Conservation (phyloP, 2,888 invertebrate genomes). For the Phyllotreta striolata region DNA sequence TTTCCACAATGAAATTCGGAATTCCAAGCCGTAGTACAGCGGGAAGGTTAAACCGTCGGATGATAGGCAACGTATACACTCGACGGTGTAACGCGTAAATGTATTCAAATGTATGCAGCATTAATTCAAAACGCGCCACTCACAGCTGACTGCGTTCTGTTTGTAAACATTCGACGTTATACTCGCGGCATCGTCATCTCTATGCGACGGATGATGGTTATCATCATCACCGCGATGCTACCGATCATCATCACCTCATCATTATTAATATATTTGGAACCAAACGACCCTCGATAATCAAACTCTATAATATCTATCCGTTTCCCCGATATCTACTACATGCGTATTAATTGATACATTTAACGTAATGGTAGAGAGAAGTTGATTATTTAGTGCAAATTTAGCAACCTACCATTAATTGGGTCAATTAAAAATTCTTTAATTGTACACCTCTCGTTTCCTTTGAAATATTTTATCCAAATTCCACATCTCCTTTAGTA, state of each 20-base stretch:
- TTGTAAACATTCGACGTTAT: slow-evolving; percentile 58
- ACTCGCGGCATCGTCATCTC: slow-evolving; percentile 34
- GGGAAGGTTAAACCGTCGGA: slow-evolving; percentile 42
- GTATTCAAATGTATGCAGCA: slow-evolving; percentile 64
- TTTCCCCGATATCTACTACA: background rate
- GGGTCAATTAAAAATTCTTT: no score
- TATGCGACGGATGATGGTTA: slow-evolving; percentile 18
- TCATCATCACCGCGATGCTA: slow-evolving; percentile 11
- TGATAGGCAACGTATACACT: slow-evolving; percentile 45
- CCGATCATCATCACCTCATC: slow-evolving; percentile 35
- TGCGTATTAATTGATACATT: slow-evolving; percentile 3
- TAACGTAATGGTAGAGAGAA: no score
- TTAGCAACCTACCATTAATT: no score
- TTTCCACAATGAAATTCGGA: slow-evolving; percentile 35
- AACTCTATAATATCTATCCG: slow-evolving; percentile 2
- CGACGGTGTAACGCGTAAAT: slow-evolving; percentile 54
- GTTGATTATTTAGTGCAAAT: no score
- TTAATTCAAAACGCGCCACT: slow-evolving; percentile 63
- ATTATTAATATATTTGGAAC: slow-evolving; percentile 16
- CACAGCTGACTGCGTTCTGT: slow-evolving; percentile 63
- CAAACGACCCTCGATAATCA: slow-evolving; percentile 25
- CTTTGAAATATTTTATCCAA: no score
- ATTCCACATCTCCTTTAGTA: no score
- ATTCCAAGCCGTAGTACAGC: slow-evolving; percentile 40
- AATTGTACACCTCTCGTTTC: no score